Conservation (phyloP, 2,113 vertebrate genomes). For the Microtus richardsoni region DNA sequence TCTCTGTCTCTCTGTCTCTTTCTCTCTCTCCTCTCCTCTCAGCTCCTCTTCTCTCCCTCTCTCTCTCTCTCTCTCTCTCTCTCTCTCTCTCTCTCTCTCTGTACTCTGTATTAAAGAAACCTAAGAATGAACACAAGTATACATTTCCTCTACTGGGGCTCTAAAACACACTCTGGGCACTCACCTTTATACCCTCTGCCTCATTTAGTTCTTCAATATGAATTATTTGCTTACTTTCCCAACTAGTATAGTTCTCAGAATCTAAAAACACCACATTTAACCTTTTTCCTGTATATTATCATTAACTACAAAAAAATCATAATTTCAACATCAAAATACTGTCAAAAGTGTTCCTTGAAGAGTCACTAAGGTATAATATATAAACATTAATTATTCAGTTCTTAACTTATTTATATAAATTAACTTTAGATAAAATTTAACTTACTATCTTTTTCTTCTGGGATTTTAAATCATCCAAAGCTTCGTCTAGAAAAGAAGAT, state of each 20-base stretch:
- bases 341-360: conserved; percentile 46
- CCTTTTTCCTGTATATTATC: conserved; percentile 49
- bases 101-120: conserved; percentile 13
- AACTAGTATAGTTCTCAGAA: conserved; percentile 36
- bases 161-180: too few species aligned
- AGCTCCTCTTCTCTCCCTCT: too few species aligned
- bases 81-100: background rate
- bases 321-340: conserved; percentile 63
- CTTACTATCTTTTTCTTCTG: conserved; percentile 99
- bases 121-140: conserved; percentile 11
- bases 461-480: conserved; percentile 94
- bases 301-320: conserved; percentile 61
- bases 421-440: conserved; percentile 81
- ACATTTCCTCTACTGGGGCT: background rate
- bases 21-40: too few species aligned
- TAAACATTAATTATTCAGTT: conserved; percentile 60
- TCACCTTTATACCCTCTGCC: conserved; percentile 4
- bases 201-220: conserved; percentile 35
- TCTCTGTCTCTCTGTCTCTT: too few species aligned
- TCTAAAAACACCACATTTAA: conserved; percentile 42
- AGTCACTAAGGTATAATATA: conserved; percentile 53
- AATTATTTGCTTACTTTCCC: conserved; percentile 60
- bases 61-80: background rate
- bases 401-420: conserved; percentile 68
- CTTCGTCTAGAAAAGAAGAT: conserved; percentile 92